A percentile compares a stretch with the other conserved stretches of the same genome.
phyloP scores from a whole-genome alignment of 2,888 invertebrate species.

The Drosophila siamana region DNA sequence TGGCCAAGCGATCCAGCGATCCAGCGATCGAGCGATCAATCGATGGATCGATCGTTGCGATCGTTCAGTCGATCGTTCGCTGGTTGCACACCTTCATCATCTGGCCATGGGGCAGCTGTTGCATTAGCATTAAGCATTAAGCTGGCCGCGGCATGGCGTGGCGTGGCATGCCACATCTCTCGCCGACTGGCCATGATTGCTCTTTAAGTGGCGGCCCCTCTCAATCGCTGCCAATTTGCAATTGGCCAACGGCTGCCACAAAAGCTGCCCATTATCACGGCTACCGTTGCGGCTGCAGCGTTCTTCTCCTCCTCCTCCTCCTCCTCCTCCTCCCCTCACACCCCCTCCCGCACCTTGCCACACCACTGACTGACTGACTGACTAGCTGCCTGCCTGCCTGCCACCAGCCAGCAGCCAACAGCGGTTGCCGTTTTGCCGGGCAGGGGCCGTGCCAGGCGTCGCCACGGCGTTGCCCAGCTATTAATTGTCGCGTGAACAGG shows the following conservation, averaged over 20 bases:
- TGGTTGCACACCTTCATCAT: slow-evolving; percentile 26
- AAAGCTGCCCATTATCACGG: slow-evolving; percentile 72
- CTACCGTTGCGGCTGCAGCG: slow-evolving; percentile 62
- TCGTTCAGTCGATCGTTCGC: not conserved
- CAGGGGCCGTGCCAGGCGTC: slow-evolving; percentile 59
- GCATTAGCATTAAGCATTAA: slow-evolving; percentile 54
- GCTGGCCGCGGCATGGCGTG: slow-evolving; percentile 1
- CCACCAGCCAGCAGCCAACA: not conserved
- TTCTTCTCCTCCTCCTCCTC: too few relatives aligned
- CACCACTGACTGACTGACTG: too few relatives aligned
- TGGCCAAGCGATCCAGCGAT: slow-evolving; percentile 47
- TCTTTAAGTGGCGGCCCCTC: slow-evolving; percentile 52
- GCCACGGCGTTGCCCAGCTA: slow-evolving; percentile 62
- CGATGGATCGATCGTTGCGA: slow-evolving; percentile 14
- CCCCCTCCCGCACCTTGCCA: not conserved
- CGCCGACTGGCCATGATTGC: slow-evolving; percentile 53
- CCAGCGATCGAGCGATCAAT: slow-evolving; percentile 8
- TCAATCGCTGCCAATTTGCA: slow-evolving; percentile 62
- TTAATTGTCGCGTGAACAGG: slow-evolving; percentile 79
- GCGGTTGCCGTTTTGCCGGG: slow-evolving; percentile 16
- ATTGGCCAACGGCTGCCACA: slow-evolving; percentile 53
- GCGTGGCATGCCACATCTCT: slow-evolving; percentile 54
- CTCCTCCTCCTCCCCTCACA: not conserved
- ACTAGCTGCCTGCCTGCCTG: not conserved
- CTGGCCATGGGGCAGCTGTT: slow-evolving; percentile 62